phyloP scores from a whole-genome alignment of 2,797 vertebrate genomes.

The Leptatherina wallacei region DNA sequence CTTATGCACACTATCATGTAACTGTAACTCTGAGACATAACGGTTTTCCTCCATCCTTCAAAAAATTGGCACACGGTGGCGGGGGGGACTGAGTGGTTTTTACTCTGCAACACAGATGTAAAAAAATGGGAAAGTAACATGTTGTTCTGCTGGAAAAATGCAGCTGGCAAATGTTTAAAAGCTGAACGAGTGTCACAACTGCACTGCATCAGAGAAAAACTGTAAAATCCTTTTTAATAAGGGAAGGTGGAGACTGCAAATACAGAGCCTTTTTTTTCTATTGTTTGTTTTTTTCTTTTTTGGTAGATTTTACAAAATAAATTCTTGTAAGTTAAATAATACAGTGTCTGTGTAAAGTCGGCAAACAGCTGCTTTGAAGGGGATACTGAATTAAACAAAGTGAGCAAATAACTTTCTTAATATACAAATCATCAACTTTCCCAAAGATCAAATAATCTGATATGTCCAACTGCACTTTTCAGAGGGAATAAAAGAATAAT shows the following conservation, averaged over 20 bases:
- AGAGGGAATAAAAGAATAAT: slow-evolving; percentile 25
- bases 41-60: slow-evolving; percentile 64
- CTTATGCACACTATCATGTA: slow-evolving; percentile 72
- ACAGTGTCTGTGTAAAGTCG: slow-evolving; percentile 19
- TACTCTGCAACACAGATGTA: slow-evolving; percentile 50
- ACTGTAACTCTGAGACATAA: slow-evolving; percentile 68
- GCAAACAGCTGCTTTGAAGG: slow-evolving; percentile 11
- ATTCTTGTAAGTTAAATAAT: slow-evolving; percentile 48
- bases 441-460: slow-evolving; percentile 19
- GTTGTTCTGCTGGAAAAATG: slow-evolving; percentile 39
- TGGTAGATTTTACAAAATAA: slow-evolving; percentile 4
- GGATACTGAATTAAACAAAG: slow-evolving; percentile 21
- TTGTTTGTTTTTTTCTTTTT: neutral
- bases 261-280: neutral
- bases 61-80: slow-evolving; percentile 63
- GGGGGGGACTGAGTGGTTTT: slow-evolving; percentile 45
- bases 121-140: slow-evolving; percentile 23
- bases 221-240: slow-evolving; percentile 4
- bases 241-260: slow-evolving; percentile 24
- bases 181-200: slow-evolving; percentile 25
- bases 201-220: slow-evolving; percentile 34
- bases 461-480: slow-evolving; percentile 13
- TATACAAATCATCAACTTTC: slow-evolving; percentile 32
- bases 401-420: slow-evolving; percentile 16
- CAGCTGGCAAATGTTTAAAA: slow-evolving; percentile 40